phyloP scores from a whole-genome alignment of 2,113 vertebrate genomes.

The Tachysurus vachellii region DNA sequence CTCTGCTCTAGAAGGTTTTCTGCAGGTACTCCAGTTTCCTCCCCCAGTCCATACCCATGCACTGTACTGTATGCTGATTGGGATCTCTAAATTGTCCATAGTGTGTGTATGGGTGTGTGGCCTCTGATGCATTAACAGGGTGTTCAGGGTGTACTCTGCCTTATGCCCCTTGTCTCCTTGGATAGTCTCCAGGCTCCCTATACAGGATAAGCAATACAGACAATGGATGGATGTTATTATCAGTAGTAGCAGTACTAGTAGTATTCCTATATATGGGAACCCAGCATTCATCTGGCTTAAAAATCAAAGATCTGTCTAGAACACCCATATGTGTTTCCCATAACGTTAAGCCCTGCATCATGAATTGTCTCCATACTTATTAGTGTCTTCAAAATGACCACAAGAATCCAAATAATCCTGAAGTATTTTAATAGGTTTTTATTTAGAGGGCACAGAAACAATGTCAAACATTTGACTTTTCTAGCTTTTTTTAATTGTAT shows the following conservation, averaged over 20 bases:
- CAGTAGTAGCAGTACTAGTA: not conserved
- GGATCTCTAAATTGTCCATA: too few relatives aligned
- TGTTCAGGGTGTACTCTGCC: too few relatives aligned
- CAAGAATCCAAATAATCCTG: not conserved
- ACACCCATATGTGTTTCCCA: not conserved
- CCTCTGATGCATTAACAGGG: too few relatives aligned
- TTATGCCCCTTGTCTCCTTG: too few relatives aligned
- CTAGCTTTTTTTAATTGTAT: not conserved
- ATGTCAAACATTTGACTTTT: not conserved
- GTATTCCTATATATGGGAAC: not conserved
- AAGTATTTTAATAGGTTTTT: constrained; percentile 15
- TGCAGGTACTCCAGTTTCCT: too few relatives aligned
- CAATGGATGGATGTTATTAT: too few relatives aligned
- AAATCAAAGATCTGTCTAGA: not conserved
- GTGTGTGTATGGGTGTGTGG: too few relatives aligned
- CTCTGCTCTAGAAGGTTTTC: too few relatives aligned
- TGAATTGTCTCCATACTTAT: not conserved
- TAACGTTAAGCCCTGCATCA: not conserved
- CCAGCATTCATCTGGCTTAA: not conserved
- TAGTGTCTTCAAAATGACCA: constrained; percentile 4
- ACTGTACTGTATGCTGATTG: too few relatives aligned
- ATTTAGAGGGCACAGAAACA: not conserved
- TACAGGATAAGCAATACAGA: too few relatives aligned
- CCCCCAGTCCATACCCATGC: too few relatives aligned
- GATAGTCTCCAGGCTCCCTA: too few relatives aligned